Conservation (phyloP, 1,140 invertebrate species). For the Eubasilissa regina region DNA sequence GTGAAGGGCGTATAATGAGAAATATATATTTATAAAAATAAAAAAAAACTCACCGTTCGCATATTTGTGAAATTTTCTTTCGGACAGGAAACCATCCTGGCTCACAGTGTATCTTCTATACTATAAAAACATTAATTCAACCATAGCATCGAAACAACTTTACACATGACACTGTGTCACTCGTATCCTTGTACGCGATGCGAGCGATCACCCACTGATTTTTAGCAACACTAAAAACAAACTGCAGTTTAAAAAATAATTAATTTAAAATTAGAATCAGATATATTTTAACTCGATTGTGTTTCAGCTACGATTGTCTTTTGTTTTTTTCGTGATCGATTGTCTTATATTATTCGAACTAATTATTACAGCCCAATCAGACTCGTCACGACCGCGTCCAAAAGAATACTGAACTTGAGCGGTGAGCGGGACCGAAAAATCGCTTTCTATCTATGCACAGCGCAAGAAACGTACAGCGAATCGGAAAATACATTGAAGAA, state of each 20-base stretch:
- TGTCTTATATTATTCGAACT: slow-evolving; percentile 13
- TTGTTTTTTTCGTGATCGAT: background rate
- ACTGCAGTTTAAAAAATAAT: slow-evolving; percentile 8
- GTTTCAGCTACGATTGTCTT: background rate
- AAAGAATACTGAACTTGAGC: slow-evolving; percentile 26
- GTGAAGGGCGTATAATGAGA: too few species aligned
- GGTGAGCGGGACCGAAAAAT: slow-evolving; percentile 6
- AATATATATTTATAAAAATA: too few species aligned
- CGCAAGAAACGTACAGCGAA: background rate
- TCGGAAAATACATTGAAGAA: background rate
- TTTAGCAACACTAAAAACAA: background rate
- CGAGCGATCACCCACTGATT: slow-evolving; percentile 5
- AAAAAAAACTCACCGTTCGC: slow-evolving; percentile 17
- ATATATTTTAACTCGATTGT: background rate
- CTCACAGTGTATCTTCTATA: background rate
- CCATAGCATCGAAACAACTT: background rate
- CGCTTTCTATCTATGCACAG: slow-evolving; percentile 3
- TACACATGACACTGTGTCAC: slow-evolving; percentile 7
- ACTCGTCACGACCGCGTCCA: slow-evolving; percentile 1
- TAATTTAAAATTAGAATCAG: slow-evolving; percentile 1
- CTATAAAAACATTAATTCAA: slow-evolving; percentile 7
- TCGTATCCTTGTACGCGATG: background rate
- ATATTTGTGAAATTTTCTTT: slow-evolving; percentile 6
- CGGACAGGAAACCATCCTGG: slow-evolving; percentile 8
- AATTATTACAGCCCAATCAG: background rate